Conservation (phyloP, 1,140 invertebrate species). For the Pseudomyrmex cubaensis region DNA sequence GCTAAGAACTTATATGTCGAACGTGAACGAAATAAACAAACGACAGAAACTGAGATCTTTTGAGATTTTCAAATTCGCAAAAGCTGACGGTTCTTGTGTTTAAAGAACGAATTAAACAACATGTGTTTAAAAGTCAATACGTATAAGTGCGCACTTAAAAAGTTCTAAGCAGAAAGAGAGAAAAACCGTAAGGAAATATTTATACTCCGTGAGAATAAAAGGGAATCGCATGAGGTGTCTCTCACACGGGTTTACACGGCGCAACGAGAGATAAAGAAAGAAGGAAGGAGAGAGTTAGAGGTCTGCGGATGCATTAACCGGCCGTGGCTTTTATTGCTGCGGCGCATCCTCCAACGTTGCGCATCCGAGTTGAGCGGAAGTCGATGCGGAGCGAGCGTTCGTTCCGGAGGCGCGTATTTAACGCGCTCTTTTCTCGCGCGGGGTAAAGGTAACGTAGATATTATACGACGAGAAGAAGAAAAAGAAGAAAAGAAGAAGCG, state of each 20-base stretch:
- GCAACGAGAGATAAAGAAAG: too few species aligned
- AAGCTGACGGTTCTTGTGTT: too few species aligned
- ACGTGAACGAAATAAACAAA: too few species aligned
- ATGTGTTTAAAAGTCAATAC: too few species aligned
- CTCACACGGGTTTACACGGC: background rate
- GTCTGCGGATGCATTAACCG: conserved; percentile 22
- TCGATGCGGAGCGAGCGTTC: conserved; percentile 32
- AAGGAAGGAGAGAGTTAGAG: background rate
- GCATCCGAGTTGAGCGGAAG: conserved; percentile 43
- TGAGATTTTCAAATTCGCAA: too few species aligned
- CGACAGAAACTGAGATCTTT: too few species aligned
- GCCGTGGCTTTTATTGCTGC: conserved; percentile 32
- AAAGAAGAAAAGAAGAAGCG: conserved; percentile 19
- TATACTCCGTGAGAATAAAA: too few species aligned
- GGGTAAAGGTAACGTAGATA: background rate
- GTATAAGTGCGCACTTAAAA: too few species aligned
- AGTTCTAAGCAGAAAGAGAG: too few species aligned
- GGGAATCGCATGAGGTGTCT: background rate
- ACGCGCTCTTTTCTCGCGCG: conserved; percentile 32
- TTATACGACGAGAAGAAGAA: background rate
- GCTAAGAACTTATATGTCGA: background rate
- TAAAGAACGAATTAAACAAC: too few species aligned
- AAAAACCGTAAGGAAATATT: too few species aligned
- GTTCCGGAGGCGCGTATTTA: conserved; percentile 62
- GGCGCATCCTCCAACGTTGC: conserved; percentile 23